phyloP scores from a whole-genome alignment of 2,113 vertebrate species.

The Ia io region DNA sequence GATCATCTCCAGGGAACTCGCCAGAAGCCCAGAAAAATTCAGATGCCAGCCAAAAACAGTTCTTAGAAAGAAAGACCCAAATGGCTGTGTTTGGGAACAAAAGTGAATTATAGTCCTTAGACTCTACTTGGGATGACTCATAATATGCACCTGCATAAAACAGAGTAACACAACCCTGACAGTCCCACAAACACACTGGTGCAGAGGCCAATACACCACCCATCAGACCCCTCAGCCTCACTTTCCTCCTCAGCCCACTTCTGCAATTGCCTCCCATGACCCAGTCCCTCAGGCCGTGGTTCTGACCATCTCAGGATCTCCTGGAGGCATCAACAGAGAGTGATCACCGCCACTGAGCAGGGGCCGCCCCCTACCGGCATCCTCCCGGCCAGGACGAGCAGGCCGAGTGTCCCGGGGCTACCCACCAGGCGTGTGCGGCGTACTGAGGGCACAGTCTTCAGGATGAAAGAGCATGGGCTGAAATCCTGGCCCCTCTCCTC shows the following conservation, averaged over 20 bases:
- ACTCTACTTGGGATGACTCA: neutral
- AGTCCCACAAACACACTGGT: fast-evolving
- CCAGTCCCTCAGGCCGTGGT: fast-evolving
- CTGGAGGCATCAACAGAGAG: neutral
- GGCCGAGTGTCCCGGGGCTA: fast-evolving
- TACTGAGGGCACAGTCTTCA: neutral
- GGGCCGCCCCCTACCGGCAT: fast-evolving
- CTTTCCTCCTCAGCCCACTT: no score
- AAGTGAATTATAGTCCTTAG: neutral
- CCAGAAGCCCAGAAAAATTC: neutral
- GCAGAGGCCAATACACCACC: fast-evolving
- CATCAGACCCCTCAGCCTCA: neutral
- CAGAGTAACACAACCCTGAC: neutral
- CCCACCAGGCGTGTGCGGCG: fast-evolving
- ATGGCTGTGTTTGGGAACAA: neutral
- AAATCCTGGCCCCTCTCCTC: neutral
- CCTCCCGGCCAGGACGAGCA: neutral
- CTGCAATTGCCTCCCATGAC: fast-evolving
- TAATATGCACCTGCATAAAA: neutral
- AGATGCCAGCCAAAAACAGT: neutral
- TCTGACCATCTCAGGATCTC: neutral
- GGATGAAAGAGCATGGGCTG: neutral
- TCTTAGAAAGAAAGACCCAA: slow-evolving; percentile 22
- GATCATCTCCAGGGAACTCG: neutral
- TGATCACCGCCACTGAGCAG: fast-evolving